phyloP scores from a whole-genome alignment of 2,888 invertebrate species.

The Aphodius granarius region DNA sequence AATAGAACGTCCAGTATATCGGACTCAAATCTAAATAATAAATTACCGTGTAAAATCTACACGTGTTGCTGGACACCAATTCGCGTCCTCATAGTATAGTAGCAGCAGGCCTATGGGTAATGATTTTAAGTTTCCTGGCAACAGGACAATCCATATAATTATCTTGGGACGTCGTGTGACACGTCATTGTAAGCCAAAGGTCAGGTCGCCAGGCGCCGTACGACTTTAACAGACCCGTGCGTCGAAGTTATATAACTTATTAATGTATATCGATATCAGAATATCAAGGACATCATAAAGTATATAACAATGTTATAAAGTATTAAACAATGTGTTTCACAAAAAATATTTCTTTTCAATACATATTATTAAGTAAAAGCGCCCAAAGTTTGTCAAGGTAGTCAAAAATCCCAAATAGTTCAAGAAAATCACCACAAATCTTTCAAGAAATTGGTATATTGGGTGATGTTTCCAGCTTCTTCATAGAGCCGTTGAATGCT shows the following conservation, averaged over 20 bases:
- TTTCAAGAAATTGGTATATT: too few species aligned
- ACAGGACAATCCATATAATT: background rate
- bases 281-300: background rate
- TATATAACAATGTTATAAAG: too few species aligned
- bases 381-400: too few species aligned
- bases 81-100: background rate
- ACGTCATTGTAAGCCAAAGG: background rate
- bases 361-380: too few species aligned
- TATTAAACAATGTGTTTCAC: too few species aligned
- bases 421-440: too few species aligned
- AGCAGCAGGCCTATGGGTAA: background rate
- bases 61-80: background rate
- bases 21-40: background rate
- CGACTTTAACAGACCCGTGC: background rate
- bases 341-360: too few species aligned
- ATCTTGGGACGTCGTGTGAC: background rate
- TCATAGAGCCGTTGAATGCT: too few species aligned
- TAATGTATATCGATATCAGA: background rate
- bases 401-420: too few species aligned
- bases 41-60: background rate
- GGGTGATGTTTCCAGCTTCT: too few species aligned
- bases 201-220: background rate
- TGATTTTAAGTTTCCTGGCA: background rate
- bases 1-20: too few species aligned
- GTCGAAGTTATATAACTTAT: background rate